Evolutionary conservation across 2,113 vertebrate genomes (phyloP), one percentile per base, ranked within the genome.

Genomic region (Tautogolabrus adspersus): DNA sequence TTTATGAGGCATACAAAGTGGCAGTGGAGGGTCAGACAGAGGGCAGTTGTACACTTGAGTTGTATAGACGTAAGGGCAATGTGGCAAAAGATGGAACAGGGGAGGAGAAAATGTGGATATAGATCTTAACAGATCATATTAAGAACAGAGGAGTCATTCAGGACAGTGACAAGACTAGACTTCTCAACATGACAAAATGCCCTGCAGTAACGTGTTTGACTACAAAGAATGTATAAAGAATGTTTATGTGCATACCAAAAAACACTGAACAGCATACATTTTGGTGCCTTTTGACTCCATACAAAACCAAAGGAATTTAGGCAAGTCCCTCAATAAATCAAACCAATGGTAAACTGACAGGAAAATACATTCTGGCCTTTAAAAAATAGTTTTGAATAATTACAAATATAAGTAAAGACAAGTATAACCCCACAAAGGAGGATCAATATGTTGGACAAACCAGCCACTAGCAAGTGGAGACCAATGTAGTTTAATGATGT

Each of bases 1-100:
- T 93, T 93, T 91, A 91, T 91, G 88, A 92, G 90, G 83, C 90
- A 79, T 86, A 85, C 68, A 86, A 81, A 89, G 83, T 79, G 78
- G 82, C 75, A 90, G 72, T 60, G 60, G 58, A 78, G 89, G 90
- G 89, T 93, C 90, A 89, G 77, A 73, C 79, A 77, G 87, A 87
- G 92, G 90, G 85, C 92, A 91, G 72, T 77, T 77, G 82, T 80
- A 88, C 72, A 74, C 87, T 88, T 87, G 61, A 85, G 61, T 74
- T 84, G 85, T 82, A 79, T 65, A 88, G 85, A 89, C 8, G 67
- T 84, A 75, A 83, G 82, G 74, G 66, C 74, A 84, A 70, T 90
- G 82, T 84, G 75, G 78, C 72, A 68, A 69, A 91, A 83, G 79
- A 87, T 79, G 70, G 83, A 75, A 79, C 71, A 71, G 69, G 66